A percentile compares a stretch with the other conserved stretches of the same genome.
phyloP scores from a whole-genome alignment of 2,797 vertebrate genomes.

The Clarias laeviceps region DNA sequence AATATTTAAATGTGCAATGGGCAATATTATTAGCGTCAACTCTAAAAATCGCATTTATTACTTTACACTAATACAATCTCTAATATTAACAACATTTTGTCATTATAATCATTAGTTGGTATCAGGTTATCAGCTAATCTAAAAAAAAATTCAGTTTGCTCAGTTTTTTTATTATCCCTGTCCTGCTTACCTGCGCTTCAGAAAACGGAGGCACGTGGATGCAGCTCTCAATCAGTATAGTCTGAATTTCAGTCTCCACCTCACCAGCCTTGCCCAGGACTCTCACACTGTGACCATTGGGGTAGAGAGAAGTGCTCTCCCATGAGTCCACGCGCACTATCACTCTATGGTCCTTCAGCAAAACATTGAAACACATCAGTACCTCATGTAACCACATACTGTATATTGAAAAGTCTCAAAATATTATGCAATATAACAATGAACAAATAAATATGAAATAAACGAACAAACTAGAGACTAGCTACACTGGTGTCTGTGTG shows the following conservation, averaged over 20 bases:
- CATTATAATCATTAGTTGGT: background rate
- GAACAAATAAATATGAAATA: too few relatives aligned
- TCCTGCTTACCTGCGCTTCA: slow-evolving; percentile 86
- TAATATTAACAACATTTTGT: background rate
- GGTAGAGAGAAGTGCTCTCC: slow-evolving; percentile 90
- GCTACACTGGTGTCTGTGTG: background rate
- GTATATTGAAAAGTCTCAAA: background rate
- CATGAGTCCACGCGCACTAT: slow-evolving; percentile 93
- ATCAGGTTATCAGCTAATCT: background rate
- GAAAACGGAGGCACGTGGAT: slow-evolving; percentile 88
- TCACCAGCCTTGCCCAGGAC: slow-evolving; percentile 90
- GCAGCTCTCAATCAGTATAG: slow-evolving; percentile 91
- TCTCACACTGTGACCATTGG: slow-evolving; percentile 91
- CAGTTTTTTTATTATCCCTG: background rate
- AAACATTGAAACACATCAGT: background rate
- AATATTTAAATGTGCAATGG: background rate
- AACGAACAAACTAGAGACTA: background rate
- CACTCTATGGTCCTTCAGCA: slow-evolving; percentile 83
- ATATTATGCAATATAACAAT: background rate
- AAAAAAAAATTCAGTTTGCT: background rate
- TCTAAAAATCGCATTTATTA: background rate
- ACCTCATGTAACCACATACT: background rate
- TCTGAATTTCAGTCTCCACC: slow-evolving; percentile 90
- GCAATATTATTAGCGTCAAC: background rate
- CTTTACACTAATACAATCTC: background rate